Evolutionary conservation across 2,797 vertebrate species (phyloP).

Genomic region (Gymnodraco acuticeps): DNA sequence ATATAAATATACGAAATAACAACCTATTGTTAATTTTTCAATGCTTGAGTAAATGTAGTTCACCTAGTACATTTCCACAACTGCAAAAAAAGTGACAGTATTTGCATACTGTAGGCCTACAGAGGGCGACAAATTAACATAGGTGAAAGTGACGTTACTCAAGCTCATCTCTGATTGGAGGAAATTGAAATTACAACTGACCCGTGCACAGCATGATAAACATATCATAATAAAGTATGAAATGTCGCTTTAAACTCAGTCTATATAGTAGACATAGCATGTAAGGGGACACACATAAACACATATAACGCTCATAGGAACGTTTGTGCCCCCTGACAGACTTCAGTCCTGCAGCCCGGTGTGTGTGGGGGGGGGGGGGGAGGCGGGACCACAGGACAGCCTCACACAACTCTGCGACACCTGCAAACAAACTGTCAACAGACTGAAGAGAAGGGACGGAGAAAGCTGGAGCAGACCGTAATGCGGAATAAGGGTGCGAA

Average conservation of each 20-base stretch:
- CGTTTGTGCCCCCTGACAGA: background rate
- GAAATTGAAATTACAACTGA: slow-evolving; percentile 7
- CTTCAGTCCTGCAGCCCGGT: background rate
- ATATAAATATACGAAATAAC: background rate
- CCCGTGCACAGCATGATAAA: background rate
- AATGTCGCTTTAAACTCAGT: background rate
- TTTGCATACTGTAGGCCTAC: too few species aligned
- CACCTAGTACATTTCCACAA: too few species aligned
- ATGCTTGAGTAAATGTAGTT: background rate
- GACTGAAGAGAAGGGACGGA: background rate
- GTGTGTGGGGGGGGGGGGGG: slow-evolving; percentile 17
- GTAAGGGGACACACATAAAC: background rate
- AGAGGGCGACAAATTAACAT: too few species aligned
- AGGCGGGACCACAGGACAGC: slow-evolving; percentile 34
- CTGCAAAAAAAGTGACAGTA: too few species aligned
- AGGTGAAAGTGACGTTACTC: slow-evolving; percentile 36
- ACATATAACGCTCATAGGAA: background rate
- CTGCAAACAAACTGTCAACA: slow-evolving; percentile 53
- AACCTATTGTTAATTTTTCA: too few species aligned
- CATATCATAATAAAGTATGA: background rate
- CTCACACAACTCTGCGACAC: slow-evolving; percentile 51
- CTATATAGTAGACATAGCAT: accelerated
- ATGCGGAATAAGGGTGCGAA: background rate
- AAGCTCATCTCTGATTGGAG: slow-evolving; percentile 30
- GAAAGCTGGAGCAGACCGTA: background rate